phyloP scores from a whole-genome alignment of 1,140 invertebrate genomes.

The Drosophila novamexicana region DNA sequence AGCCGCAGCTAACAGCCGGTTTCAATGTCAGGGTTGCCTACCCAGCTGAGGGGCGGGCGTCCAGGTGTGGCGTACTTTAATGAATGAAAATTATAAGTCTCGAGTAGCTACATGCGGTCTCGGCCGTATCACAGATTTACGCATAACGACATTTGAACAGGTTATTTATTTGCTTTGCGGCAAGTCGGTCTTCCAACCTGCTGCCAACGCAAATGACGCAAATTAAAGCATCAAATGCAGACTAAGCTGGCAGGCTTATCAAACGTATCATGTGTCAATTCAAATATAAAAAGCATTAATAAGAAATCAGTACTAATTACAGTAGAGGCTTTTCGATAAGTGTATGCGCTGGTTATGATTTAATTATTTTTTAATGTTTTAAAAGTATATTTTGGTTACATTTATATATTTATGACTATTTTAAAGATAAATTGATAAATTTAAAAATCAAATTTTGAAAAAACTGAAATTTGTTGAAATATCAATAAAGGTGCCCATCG shows the following conservation, averaged over 20 bases:
- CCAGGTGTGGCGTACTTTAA: conserved; percentile 55
- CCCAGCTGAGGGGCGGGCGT: conserved; percentile 4
- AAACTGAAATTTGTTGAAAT: too few species aligned
- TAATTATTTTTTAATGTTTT: neutral
- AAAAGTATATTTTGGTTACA: too few species aligned
- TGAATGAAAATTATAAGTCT: conserved; percentile 69
- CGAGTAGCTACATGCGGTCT: conserved; percentile 26
- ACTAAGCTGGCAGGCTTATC: conserved; percentile 42
- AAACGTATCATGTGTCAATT: conserved; percentile 36
- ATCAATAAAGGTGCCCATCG: too few species aligned
- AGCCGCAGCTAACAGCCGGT: conserved; percentile 18
- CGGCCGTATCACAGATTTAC: conserved; percentile 46
- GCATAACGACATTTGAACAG: conserved; percentile 71
- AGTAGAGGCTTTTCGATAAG: neutral
- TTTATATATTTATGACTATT: too few species aligned
- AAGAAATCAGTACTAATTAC: neutral
- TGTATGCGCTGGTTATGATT: neutral
- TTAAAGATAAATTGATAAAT: too few species aligned
- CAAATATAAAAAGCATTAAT: conserved; percentile 34
- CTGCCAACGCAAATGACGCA: conserved; percentile 32
- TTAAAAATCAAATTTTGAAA: too few species aligned
- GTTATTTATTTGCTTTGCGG: conserved; percentile 67
- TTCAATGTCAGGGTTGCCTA: conserved; percentile 54
- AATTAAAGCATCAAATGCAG: conserved; percentile 78
- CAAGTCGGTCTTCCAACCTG: conserved; percentile 25